Evolutionary conservation across 2,888 invertebrate species (phyloP), one percentile per base, ranked within the genome.

Genomic region (Melinopterus prodromus): DNA sequence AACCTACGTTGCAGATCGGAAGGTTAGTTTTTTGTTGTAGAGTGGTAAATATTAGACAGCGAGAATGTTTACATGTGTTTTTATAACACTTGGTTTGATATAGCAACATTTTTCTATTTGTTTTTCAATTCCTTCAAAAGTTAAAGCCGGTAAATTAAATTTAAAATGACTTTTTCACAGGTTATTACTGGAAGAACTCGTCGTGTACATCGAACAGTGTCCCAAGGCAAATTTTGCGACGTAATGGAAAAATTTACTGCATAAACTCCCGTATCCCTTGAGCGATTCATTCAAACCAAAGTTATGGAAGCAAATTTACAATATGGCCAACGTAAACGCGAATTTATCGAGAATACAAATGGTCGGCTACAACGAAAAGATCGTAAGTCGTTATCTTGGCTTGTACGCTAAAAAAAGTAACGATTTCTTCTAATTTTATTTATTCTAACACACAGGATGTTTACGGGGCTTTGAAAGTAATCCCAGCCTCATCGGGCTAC

Each of bases 401-500:
- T 9, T 9, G 2, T 53, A 53, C 2, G 5, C 53, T 80, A n/a
- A 79, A 15, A 81, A 80, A 53, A 69, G 70, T 71, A 78, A 78
- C 6, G 76, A 78, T 79, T 72, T 12, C 26, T 69, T 38, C 26
- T 76, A 36, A 14, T 76, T 14, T 71, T 79, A 36, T 70, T 26
- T 16, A 69, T 38, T 36, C 38, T 37, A 53, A 79, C 82, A 84
- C 84, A 86, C 88, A 95, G 95, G 95, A 95, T 87, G 93, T 98
- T 79, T 97, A 95, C 89, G 99, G 98, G 75, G 96, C 96, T 14
- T 91, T 99, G 76, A 93, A 94, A 88, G 96, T 98, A 38, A 96
- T 96, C 75, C 95, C 99, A n/a, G 96, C 98, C 76, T 97, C 98
- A 89, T 99, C 99, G 12, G 99, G 99, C 16, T 98, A 96, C 89